Evolutionary conservation across 2,888 invertebrate genomes (phyloP), one percentile per base, ranked within the genome.

Genomic region (Tachina lurida): DNA sequence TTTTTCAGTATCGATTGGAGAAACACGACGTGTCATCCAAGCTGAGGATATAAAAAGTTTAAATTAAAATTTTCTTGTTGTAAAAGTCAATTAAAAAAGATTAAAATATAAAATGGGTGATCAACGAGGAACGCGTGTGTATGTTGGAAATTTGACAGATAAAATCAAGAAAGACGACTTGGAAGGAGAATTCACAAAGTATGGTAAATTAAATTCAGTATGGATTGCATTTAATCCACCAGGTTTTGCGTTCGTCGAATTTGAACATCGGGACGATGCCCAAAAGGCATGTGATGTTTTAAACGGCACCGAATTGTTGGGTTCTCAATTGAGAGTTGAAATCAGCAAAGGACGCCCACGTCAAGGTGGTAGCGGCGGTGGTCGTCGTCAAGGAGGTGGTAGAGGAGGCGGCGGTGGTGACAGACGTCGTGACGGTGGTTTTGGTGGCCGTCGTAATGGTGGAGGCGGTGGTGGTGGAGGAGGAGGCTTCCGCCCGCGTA

Each of bases 201-300:
- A 96, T 93, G 98, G 98, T 89, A 97, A 97, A 94, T 94, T 98
- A 89, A 97, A 97, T 94, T 97, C 96, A 89, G 97, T 97, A 88
- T 98, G 97, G 97, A 97, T 93, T 89, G 97, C 98, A 89, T 96
- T 97, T 93, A 97, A 98, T 93, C 98, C 98, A 89, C 97, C 97
- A 89, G 97, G 98, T 91, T 98, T 98, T 93, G 98, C 97, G 88
- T 98, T 98, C 94, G 97, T 98, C 93, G 97, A 98, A 94, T 98
- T 97, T 93, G 96, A 96, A 92, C 97, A 96, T 93, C 95, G 95
- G 93, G 96, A 96, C 91, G 97, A 98, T 93, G 98, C 98, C 54
- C 97, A 97, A 92, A 95, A 96, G 91, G 98, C 98, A 87, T 97
- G 97, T 93, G 92, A 93, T 87, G 96, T 95, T 91, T 95, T 98